phyloP scores from a whole-genome alignment of 2,113 vertebrate genomes.

The Rhinoderma darwinii region DNA sequence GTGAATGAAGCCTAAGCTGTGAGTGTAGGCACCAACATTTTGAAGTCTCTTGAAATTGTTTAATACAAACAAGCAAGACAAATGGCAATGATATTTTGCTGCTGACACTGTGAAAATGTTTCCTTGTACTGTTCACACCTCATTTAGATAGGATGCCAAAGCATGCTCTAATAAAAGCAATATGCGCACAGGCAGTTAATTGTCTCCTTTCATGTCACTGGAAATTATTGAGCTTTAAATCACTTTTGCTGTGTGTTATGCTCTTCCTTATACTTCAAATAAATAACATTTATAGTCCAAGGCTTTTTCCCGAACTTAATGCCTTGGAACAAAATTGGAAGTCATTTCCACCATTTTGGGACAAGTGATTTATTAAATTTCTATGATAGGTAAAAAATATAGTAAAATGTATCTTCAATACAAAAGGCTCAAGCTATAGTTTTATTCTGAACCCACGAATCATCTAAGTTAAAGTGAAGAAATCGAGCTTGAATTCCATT shows the following conservation, averaged over 20 bases:
- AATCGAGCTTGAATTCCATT: slow-evolving; percentile 66
- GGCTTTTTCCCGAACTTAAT: slow-evolving; percentile 37
- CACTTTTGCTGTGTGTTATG: slow-evolving; percentile 43
- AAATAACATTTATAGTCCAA: slow-evolving; percentile 55
- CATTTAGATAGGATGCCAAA: slow-evolving; percentile 35
- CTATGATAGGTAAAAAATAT: not conserved
- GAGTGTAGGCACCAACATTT: not conserved
- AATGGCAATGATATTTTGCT: slow-evolving; percentile 17
- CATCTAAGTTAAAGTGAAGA: slow-evolving; percentile 67
- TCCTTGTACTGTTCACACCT: slow-evolving; percentile 27
- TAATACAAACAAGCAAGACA: not conserved
- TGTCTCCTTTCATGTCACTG: slow-evolving; percentile 42
- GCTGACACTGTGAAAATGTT: slow-evolving; percentile 36
- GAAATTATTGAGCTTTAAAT: slow-evolving; percentile 43
- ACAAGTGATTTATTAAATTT: slow-evolving; percentile 48
- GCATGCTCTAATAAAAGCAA: slow-evolving; percentile 31
- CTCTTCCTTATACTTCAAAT: slow-evolving; percentile 47
- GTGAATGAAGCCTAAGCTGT: not conserved
- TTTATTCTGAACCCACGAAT: not conserved
- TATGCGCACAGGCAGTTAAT: slow-evolving; percentile 45
- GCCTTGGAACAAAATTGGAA: slow-evolving; percentile 51
- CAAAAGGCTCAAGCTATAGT: not conserved
- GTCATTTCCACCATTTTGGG: slow-evolving; percentile 38
- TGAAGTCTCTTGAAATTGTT: not conserved
- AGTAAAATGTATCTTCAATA: slow-evolving; percentile 27